A percentile compares a stretch with the other conserved stretches of the same genome.
Conservation (phyloP, 37 sponge, comb jelly and placozoan genomes). For the Chondrosia reniformis region DNA sequence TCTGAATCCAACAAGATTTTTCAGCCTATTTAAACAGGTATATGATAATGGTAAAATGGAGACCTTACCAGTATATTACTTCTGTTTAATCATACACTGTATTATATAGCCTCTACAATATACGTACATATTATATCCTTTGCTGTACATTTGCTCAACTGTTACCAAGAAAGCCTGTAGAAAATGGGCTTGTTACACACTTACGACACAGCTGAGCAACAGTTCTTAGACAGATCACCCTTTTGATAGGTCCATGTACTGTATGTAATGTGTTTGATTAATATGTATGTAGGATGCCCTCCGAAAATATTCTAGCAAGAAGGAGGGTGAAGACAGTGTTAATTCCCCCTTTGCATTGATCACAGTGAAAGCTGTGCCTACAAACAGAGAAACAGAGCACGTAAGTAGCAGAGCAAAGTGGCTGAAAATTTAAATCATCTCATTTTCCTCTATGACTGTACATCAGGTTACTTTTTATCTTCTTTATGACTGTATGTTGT, state of each 20-base stretch:
- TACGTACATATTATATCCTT: too few species aligned
- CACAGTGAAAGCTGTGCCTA: constrained; percentile 46
- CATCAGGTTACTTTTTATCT: background rate
- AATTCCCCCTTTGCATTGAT: too few species aligned
- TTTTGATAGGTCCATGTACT: too few species aligned
- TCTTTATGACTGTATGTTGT: background rate
- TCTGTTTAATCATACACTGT: too few species aligned
- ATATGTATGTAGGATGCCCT: constrained; percentile 26
- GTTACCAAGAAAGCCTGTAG: too few species aligned
- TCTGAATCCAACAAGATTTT: constrained; percentile 54
- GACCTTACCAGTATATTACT: too few species aligned
- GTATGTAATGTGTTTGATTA: background rate
- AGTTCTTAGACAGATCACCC: too few species aligned
- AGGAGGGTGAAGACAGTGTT: constrained; percentile 43
- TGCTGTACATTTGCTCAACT: too few species aligned
- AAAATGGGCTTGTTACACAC: too few species aligned
- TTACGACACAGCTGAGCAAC: too few species aligned
- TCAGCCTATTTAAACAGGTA: constrained; percentile 72
- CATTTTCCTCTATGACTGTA: background rate
- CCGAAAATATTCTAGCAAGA: constrained; percentile 1
- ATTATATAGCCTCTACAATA: too few species aligned
- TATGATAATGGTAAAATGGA: too few species aligned
- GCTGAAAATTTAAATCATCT: background rate
- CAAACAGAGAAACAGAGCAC: constrained; percentile 81
- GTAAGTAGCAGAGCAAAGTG: constrained; percentile 47